phyloP scores from a whole-genome alignment of 2,113 vertebrate genomes.

The Apeltes quadracus region DNA sequence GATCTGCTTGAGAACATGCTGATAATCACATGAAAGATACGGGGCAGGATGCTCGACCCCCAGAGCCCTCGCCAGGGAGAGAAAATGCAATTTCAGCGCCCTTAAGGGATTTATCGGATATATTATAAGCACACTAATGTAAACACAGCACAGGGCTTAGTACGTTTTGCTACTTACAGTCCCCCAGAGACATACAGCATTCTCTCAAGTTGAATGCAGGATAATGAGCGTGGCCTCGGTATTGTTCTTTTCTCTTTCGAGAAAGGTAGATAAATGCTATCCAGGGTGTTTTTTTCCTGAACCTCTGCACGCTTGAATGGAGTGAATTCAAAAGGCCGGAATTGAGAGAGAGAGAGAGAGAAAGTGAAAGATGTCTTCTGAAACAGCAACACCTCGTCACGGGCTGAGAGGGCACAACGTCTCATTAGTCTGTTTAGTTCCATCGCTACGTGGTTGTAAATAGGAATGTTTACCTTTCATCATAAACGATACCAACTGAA shows the following conservation, averaged over 20 bases:
- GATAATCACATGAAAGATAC: slow-evolving; percentile 31
- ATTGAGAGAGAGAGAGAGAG: slow-evolving; percentile 43
- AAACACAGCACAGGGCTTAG: neutral
- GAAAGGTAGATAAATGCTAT: slow-evolving; percentile 58
- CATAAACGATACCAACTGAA: neutral
- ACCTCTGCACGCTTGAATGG: slow-evolving; percentile 48
- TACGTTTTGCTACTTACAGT: slow-evolving; percentile 34
- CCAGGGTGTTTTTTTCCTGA: slow-evolving; percentile 68
- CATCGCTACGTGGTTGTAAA: too few species aligned
- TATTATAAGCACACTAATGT: slow-evolving; percentile 13
- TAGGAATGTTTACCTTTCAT: too few species aligned
- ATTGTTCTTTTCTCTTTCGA: slow-evolving; percentile 27
- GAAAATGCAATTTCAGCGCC: slow-evolving; percentile 14
- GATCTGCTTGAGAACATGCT: slow-evolving; percentile 25
- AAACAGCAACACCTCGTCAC: slow-evolving; percentile 24
- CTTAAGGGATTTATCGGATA: slow-evolving; percentile 20
- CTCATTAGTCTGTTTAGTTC: too few species aligned
- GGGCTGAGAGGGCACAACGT: neutral
- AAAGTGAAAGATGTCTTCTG: slow-evolving; percentile 29
- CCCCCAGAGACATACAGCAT: slow-evolving; percentile 12
- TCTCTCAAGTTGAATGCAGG: slow-evolving; percentile 27
- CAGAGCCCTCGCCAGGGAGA: neutral
- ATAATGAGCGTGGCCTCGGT: slow-evolving; percentile 21
- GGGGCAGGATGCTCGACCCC: slow-evolving; percentile 4
- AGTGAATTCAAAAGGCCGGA: slow-evolving; percentile 61